Evolutionary conservation across 2,888 invertebrate genomes (phyloP).

Genomic region (Cataglyphis cursor): DNA sequence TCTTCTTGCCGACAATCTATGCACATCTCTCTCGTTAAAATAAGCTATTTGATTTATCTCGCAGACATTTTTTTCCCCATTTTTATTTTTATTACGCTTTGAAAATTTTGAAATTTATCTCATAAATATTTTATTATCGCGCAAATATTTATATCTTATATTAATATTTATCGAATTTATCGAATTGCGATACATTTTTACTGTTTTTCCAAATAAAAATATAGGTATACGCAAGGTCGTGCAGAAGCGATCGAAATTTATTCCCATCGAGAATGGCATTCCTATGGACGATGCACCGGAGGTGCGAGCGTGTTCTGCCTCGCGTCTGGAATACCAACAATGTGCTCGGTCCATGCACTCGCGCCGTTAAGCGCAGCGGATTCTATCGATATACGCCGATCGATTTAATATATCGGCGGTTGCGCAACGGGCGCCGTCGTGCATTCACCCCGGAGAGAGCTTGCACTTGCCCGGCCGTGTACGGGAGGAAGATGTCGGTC

Average conservation of each 20-base stretch:
- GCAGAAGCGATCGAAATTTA: conserved; percentile 56
- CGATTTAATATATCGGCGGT: conserved; percentile 69
- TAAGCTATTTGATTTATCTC: neutral
- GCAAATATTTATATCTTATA: neutral
- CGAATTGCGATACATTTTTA: conserved; percentile 9
- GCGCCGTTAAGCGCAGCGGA: conserved; percentile 37
- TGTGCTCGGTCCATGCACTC: conserved; percentile 26
- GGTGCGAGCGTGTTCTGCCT: conserved; percentile 34
- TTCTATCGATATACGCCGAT: conserved; percentile 69
- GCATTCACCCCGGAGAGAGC: conserved; percentile 69
- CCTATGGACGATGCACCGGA: conserved; percentile 54
- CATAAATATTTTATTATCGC: neutral
- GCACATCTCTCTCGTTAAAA: conserved; percentile 7
- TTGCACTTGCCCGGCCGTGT: conserved; percentile 60
- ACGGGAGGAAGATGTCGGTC: conserved; percentile 39
- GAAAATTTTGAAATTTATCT: neutral
- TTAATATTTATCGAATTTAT: neutral
- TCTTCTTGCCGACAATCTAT: conserved; percentile 27
- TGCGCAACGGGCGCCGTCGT: conserved; percentile 67
- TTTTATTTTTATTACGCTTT: neutral
- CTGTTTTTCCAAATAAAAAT: conserved; percentile 2
- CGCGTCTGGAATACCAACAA: conserved; percentile 67
- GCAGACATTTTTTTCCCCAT: neutral
- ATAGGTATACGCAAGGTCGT: conserved; percentile 52
- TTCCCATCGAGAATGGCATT: conserved; percentile 53